phyloP scores from a whole-genome alignment of 2,113 vertebrate species.

The Hoplias malabaricus region DNA sequence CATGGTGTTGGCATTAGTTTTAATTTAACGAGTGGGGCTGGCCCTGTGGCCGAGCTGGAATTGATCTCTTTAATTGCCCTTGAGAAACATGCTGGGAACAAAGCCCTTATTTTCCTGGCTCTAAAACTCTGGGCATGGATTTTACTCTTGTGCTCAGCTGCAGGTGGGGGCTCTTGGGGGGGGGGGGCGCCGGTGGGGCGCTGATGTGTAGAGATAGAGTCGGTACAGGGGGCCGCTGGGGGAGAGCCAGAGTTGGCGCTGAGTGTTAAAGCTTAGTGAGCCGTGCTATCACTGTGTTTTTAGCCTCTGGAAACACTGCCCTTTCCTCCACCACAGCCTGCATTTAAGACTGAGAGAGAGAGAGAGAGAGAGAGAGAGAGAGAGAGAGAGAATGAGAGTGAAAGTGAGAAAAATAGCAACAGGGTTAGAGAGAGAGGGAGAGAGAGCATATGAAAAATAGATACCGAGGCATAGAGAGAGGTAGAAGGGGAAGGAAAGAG shows the following conservation, averaged over 20 bases:
- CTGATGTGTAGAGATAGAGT: background rate
- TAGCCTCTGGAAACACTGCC: background rate
- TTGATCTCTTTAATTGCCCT: slow-evolving; percentile 50
- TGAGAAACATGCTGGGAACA: slow-evolving; percentile 36
- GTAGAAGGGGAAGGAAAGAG: slow-evolving; percentile 53
- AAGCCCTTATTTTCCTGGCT: slow-evolving; percentile 3
- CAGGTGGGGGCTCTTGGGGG: too few relatives aligned
- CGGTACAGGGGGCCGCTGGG: background rate
- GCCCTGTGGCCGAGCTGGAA: slow-evolving; percentile 36
- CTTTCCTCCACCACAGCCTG: background rate
- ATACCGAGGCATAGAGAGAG: background rate
- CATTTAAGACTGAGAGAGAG: background rate
- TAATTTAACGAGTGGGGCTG: slow-evolving; percentile 53
- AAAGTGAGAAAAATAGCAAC: too few relatives aligned
- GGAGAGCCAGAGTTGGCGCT: background rate
- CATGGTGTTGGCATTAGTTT: slow-evolving; percentile 52
- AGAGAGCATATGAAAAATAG: background rate
- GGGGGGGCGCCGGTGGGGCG: too few relatives aligned
- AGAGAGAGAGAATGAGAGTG: background rate
- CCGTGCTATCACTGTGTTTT: background rate
- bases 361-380: background rate
- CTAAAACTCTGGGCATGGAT: slow-evolving; percentile 43
- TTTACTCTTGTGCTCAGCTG: slow-evolving; percentile 2
- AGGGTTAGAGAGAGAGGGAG: background rate
- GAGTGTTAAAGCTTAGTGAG: background rate